Percentiles rank a stretch among this genome's conserved stretches.
Conservation (phyloP, 2,797 vertebrate genomes). For the Triplophysa bombifrons region DNA sequence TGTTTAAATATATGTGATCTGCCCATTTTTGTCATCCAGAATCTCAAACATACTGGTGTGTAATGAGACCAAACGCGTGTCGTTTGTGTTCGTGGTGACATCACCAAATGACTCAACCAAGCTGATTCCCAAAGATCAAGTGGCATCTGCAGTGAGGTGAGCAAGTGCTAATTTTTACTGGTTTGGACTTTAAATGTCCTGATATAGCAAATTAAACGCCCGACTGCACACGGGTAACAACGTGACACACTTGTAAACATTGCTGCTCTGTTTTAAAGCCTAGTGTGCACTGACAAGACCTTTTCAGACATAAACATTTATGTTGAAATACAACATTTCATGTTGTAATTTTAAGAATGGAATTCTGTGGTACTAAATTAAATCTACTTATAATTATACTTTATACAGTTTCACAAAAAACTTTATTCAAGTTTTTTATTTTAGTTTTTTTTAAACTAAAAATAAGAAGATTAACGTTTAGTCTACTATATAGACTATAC, state of each 20-base stretch:
- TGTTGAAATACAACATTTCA: too few species aligned
- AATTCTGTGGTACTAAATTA: too few species aligned
- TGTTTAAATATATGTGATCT: background rate
- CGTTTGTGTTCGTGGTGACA: conserved; percentile 78
- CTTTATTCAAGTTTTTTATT: too few species aligned
- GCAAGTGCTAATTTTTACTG: background rate
- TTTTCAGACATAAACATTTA: background rate
- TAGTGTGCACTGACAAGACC: background rate
- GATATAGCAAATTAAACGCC: background rate
- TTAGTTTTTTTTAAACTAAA: too few species aligned
- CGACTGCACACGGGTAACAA: background rate
- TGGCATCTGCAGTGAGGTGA: conserved; percentile 76
- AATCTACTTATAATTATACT: too few species aligned
- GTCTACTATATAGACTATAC: too few species aligned
- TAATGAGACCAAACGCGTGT: conserved; percentile 69
- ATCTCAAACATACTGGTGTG: conserved; percentile 71
- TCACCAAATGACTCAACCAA: background rate
- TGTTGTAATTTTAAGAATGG: too few species aligned
- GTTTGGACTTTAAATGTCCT: conserved; percentile 15
- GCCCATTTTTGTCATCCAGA: conserved; percentile 56
- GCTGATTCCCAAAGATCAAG: conserved; percentile 41
- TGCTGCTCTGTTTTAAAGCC: background rate
- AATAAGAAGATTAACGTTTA: too few species aligned
- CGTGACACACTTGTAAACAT: background rate
- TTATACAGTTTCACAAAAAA: too few species aligned